These are phyloP conservation scores for Heliconius eleuchia DNA, from an alignment of 1,140 invertebrate genomes.

Conservation along the genomic window DNA sequence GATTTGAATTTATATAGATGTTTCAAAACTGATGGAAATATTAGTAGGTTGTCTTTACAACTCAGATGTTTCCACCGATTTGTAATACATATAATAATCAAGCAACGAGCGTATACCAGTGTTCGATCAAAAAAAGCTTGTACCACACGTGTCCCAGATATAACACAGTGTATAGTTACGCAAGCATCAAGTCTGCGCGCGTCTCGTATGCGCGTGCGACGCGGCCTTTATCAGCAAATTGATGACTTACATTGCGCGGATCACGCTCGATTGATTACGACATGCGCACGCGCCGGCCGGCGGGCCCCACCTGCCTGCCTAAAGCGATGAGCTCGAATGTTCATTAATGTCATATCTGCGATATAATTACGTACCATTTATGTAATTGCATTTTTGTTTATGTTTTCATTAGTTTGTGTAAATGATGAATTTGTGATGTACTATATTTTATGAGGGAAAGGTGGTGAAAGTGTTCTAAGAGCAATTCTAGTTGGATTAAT, in stretches of 20 bases:
- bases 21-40: no score
- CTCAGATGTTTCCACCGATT: neutral
- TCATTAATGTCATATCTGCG: neutral
- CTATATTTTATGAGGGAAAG: no score
- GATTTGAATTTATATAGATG: no score
- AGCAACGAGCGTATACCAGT: neutral
- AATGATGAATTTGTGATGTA: neutral
- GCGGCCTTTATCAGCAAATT: slow-evolving; percentile 29
- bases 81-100: slow-evolving; percentile 2
- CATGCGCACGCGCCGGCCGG: slow-evolving; percentile 30
- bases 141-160: slow-evolving; percentile 26
- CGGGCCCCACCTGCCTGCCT: slow-evolving; percentile 25
- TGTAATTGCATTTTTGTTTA: neutral
- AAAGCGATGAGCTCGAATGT: slow-evolving; percentile 20
- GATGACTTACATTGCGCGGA: slow-evolving; percentile 33
- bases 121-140: slow-evolving; percentile 13
- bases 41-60: no score
- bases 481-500: neutral
- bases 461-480: no score
- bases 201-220: slow-evolving; percentile 13
- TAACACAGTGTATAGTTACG: slow-evolving; percentile 20
- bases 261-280: slow-evolving; percentile 34
- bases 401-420: slow-evolving; percentile 3
- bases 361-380: slow-evolving; percentile 1
- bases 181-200: slow-evolving; percentile 24